Base-by-base conservation (phyloP, 2,113 vertebrate genomes). In the sheep (Ovis aries) region DNA sequence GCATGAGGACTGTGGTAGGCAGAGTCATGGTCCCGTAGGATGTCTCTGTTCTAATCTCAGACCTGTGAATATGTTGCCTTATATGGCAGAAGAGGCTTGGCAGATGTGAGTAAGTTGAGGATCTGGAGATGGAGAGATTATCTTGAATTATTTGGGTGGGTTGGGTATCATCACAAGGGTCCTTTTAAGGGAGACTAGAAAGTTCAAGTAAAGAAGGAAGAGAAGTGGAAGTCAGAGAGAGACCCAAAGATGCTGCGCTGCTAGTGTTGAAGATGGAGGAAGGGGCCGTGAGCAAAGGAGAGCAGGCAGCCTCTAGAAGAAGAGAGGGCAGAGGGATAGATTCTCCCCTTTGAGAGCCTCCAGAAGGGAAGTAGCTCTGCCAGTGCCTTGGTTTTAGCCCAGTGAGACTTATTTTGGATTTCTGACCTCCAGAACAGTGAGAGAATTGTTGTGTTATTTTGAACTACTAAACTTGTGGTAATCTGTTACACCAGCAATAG, bases 241-340 rank as follows among this genome's bases (percentile, higher is more conserved):
- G 80, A 36, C 11, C 5, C 2, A 9, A 21, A 60, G 50, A 16
- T 10, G 53, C 45, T 8, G 27, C 0, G 0, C 23, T 29, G 14
- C 40, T 17, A 48, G 71, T 59, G 59, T 17, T 82, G 60, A 67
- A 23, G 55, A 17, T 7, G 31, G 50, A 36, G 16, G 31, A 52
- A 31, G 23, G 74, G 43, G 52, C 43, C 23, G 0, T 0, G 2
- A 62, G 27, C 59, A 59, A 10, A 74, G 59, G 71, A 11, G 27
- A 7, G 6, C 67, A 40, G 89, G 40, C 12, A 1, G 57, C 74
- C 33, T 94, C 33, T 29, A 13, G 48, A 6, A 29, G 19, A 4
- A 50, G 48, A 55, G 67, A 86, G 36, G 25, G 10, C 27, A 1
- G 40, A 50, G 27, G 27, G 59, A 11, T 2, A 7, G 14, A 7